Conservation (phyloP, 2,113 vertebrate species). For the Rissa tridactyla region DNA sequence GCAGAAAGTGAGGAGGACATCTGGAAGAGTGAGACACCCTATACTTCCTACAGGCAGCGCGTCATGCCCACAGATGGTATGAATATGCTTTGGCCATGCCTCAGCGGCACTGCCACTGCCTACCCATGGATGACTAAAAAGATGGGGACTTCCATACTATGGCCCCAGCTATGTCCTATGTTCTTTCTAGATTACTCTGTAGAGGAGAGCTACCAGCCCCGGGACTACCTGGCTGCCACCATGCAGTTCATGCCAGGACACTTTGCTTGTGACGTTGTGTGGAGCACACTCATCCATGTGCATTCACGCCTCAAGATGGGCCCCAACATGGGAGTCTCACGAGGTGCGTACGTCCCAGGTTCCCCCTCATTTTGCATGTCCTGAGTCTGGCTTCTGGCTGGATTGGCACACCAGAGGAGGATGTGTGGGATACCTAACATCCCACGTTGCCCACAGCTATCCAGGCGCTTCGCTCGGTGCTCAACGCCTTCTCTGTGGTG, state of each 20-base stretch:
- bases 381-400: not conserved
- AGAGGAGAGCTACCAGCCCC: constrained; percentile 92
- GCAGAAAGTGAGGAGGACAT: constrained; percentile 98
- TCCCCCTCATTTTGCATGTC: accelerated
- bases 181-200: constrained; percentile 83
- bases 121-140: not conserved
- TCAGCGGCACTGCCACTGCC: not conserved
- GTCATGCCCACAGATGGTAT: constrained; percentile 85
- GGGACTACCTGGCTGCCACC: constrained; percentile 94
- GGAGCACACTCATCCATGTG: constrained; percentile 94
- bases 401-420: not conserved
- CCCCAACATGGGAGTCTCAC: constrained; percentile 93
- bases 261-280: constrained; percentile 95
- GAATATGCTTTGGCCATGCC: not conserved
- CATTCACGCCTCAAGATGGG: constrained; percentile 98
- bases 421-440: not conserved
- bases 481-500: constrained; percentile 94
- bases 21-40: constrained; percentile 93
- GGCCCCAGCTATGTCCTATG: not conserved
- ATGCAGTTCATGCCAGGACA: constrained; percentile 98
- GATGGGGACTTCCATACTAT: not conserved
- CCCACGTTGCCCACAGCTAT: constrained; percentile 78
- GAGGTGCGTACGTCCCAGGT: constrained; percentile 76
- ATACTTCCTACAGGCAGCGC: constrained; percentile 79
- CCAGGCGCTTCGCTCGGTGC: constrained; percentile 92